A percentile compares a stretch with the other conserved stretches of the same genome.
phyloP scores from a whole-genome alignment of 2,797 vertebrate species.

The Borostomias antarcticus region DNA sequence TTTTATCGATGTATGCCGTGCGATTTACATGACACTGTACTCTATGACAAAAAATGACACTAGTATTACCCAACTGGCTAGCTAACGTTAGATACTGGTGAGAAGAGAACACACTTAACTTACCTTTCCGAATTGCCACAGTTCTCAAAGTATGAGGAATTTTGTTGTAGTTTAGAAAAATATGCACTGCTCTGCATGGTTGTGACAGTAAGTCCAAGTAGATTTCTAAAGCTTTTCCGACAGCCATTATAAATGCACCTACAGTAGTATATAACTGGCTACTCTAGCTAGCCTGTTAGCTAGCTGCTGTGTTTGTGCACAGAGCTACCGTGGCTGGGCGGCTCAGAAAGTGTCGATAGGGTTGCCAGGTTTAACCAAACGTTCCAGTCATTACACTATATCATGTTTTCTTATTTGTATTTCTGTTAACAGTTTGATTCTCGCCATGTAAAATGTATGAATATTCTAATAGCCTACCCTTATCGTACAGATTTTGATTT shows the following conservation, averaged over 20 bases:
- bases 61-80: no score
- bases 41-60: no score
- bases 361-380: not conserved
- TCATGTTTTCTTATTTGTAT: no score
- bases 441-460: no score
- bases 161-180: slow-evolving; percentile 62
- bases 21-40: no score
- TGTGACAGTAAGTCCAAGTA: slow-evolving; percentile 75
- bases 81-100: not conserved
- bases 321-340: no score
- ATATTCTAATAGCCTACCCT: no score
- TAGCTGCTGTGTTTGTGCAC: not conserved
- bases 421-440: not conserved
- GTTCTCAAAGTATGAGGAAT: slow-evolving; percentile 65
- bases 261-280: no score
- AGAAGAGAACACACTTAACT: slow-evolving; percentile 9
- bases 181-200: slow-evolving; percentile 71
- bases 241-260: slow-evolving; percentile 38
- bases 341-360: no score
- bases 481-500: no score
- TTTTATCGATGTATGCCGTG: no score
- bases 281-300: not conserved
- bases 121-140: slow-evolving; percentile 72
- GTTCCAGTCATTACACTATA: no score
- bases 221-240: slow-evolving; percentile 42